phyloP scores from a whole-genome alignment of 2,113 vertebrate genomes.

The Ellobius talpinus region DNA sequence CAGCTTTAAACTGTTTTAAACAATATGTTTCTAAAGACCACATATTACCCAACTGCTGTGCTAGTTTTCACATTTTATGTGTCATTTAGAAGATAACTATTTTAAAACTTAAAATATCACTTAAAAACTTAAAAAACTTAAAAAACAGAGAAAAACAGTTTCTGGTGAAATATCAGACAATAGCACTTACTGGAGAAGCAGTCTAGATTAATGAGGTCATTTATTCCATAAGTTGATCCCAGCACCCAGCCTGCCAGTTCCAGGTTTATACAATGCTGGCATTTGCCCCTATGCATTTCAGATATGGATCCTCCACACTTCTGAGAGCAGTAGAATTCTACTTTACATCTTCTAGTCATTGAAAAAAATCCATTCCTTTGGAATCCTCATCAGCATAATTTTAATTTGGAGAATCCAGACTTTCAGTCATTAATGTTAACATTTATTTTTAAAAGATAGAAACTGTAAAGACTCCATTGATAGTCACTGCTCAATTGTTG shows the following conservation, averaged over 20 bases:
- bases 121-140: too few relatives aligned
- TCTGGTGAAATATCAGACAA: constrained; percentile 39
- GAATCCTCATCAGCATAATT: neutral
- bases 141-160: constrained; percentile 36
- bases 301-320: neutral
- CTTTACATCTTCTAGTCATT: neutral
- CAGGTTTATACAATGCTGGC: neutral
- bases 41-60: neutral
- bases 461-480: neutral
- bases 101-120: neutral
- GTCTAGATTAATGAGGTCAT: constrained; percentile 32
- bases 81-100: neutral
- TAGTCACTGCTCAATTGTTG: neutral
- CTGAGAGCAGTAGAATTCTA: neutral
- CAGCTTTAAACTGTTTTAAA: neutral
- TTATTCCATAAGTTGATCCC: constrained; percentile 31
- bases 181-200: constrained; percentile 38
- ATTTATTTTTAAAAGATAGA: neutral
- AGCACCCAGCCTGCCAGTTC: neutral
- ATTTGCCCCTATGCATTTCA: neutral
- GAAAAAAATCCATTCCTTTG: neutral
- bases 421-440: neutral
- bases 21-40: neutral
- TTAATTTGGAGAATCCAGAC: neutral
- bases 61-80: neutral